phyloP scores from a whole-genome alignment of 1,140 invertebrate genomes.

The Zaprionus kolodkinae region DNA sequence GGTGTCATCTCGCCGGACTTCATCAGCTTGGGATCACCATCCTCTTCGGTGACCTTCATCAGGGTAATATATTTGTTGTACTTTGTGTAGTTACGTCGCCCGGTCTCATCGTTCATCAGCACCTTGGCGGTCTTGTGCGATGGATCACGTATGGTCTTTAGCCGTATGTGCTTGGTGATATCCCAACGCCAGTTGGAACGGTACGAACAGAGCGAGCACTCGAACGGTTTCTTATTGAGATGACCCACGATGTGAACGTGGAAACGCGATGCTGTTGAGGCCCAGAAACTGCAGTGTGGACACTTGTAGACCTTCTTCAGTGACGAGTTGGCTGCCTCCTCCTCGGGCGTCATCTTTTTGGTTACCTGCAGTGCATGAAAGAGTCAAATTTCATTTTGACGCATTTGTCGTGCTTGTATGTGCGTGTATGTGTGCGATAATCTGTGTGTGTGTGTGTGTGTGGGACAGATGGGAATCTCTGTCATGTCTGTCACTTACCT shows the following conservation, averaged over 20 bases:
- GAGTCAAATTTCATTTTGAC: constrained; percentile 84
- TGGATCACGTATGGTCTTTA: constrained; percentile 93
- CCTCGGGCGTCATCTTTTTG: constrained; percentile 83
- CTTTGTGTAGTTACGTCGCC: constrained; percentile 95
- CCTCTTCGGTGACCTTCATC: constrained; percentile 86
- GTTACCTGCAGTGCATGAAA: constrained; percentile 84
- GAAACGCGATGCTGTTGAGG: constrained; percentile 94
- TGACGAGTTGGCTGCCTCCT: constrained; percentile 84
- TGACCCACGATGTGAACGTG: constrained; percentile 97
- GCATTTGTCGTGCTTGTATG: constrained; percentile 65
- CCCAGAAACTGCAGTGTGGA: constrained; percentile 95
- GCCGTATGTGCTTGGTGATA: constrained; percentile 97
- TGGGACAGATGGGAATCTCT: too few species aligned
- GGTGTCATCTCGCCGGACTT: constrained; percentile 84
- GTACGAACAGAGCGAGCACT: constrained; percentile 96
- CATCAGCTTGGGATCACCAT: constrained; percentile 83
- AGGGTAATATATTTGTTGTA: constrained; percentile 94
- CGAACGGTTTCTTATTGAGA: constrained; percentile 96
- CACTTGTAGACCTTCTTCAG: constrained; percentile 92
- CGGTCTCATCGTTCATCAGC: constrained; percentile 95
- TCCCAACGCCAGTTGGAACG: constrained; percentile 98
- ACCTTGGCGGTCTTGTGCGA: constrained; percentile 91
- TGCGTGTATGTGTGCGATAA: constrained; percentile 11
- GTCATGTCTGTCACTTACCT: constrained; percentile 69
- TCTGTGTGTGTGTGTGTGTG: constrained; percentile 1